Evolutionary conservation across 2,888 invertebrate species (phyloP).

Genomic region (Rhimphoctona megacephalus): DNA sequence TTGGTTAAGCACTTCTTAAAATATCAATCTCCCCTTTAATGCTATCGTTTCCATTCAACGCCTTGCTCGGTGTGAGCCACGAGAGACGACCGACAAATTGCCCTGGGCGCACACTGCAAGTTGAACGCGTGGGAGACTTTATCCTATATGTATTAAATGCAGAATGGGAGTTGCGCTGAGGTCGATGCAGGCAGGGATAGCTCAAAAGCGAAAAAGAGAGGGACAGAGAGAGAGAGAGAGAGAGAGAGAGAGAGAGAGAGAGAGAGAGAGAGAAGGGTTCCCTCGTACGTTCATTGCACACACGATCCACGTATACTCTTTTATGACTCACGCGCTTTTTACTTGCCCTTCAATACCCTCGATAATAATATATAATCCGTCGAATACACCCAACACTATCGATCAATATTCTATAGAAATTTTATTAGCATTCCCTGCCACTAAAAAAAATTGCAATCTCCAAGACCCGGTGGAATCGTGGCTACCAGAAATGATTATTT

Average conservation of each 20-base stretch:
- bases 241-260: constrained; percentile 30
- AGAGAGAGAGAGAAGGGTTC: constrained; percentile 51
- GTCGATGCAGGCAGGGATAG: constrained; percentile 69
- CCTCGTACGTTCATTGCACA: constrained; percentile 53
- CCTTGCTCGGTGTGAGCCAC: constrained; percentile 57
- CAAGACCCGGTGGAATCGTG: not conserved
- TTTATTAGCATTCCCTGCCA: not conserved
- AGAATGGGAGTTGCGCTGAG: constrained; percentile 69
- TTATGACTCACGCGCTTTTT: constrained; percentile 62
- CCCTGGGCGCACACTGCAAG: constrained; percentile 57
- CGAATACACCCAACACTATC: constrained; percentile 28
- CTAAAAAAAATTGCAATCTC: not conserved
- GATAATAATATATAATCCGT: constrained; percentile 47
- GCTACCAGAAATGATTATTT: not conserved
- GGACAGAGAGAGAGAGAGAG: constrained; percentile 36
- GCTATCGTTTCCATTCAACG: constrained; percentile 66
- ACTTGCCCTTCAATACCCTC: constrained; percentile 56
- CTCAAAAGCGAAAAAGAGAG: constrained; percentile 35
- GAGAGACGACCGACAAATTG: constrained; percentile 70
- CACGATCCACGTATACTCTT: constrained; percentile 37
- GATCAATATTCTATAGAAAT: constrained; percentile 42
- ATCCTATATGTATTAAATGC: constrained; percentile 62
- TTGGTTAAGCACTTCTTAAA: constrained; percentile 18
- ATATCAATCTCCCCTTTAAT: constrained; percentile 55
- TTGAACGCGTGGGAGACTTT: constrained; percentile 72